phyloP scores from a whole-genome alignment of 2,888 invertebrate species.

The Stenodera caucasica region DNA sequence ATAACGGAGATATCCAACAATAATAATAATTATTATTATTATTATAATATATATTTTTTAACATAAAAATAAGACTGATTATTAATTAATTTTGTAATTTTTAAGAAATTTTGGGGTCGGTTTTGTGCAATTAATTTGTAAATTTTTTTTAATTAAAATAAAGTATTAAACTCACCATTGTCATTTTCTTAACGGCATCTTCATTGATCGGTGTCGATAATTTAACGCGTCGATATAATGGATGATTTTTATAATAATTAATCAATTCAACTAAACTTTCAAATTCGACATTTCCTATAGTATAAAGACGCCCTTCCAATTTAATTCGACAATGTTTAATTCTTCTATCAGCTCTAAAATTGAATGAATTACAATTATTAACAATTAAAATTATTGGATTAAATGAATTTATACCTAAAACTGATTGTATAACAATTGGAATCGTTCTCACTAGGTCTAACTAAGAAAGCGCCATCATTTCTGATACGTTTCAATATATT shows the following conservation, averaged over 20 bases:
- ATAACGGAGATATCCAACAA: constrained; percentile 9
- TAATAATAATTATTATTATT: constrained; percentile 12
- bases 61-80: constrained; percentile 8
- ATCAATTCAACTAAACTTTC: constrained; percentile 96
- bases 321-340: constrained; percentile 97
- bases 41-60: constrained; percentile 3
- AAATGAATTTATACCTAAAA: constrained; percentile 67
- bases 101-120: constrained; percentile 38
- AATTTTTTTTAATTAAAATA: constrained; percentile 15
- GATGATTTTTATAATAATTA: constrained; percentile 85
- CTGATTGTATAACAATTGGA: constrained; percentile 87
- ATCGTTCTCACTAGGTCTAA: constrained; percentile 89
- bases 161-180: constrained; percentile 59
- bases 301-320: constrained; percentile 87
- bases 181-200: constrained; percentile 66
- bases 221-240: constrained; percentile 89
- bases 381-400: constrained; percentile 11
- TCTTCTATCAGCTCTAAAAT: constrained; percentile 80
- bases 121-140: constrained; percentile 46
- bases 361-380: constrained; percentile 32
- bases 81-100: constrained; percentile 10
- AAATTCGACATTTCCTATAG: constrained; percentile 89
- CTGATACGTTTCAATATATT: constrained; percentile 82
- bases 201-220: constrained; percentile 82
- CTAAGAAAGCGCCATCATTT: constrained; percentile 92